Conservation (phyloP, 2,888 invertebrate species). For the Toxonevra muliebris region DNA sequence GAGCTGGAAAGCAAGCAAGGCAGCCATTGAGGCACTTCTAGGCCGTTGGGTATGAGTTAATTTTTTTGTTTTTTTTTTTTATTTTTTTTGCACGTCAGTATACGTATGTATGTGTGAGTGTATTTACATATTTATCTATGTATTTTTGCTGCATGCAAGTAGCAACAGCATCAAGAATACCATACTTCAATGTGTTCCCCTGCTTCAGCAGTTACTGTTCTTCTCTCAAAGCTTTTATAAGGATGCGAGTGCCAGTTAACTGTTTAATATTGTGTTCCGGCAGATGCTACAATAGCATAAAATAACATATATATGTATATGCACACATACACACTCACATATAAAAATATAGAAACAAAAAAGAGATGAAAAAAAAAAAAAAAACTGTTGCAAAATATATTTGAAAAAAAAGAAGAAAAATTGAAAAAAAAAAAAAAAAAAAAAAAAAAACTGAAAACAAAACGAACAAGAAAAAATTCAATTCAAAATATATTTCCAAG, state of each 20-base stretch:
- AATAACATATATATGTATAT: constrained; percentile 28
- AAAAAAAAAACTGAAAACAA: constrained; percentile 6
- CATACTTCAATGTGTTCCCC: background rate
- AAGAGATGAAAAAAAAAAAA: constrained; percentile 16
- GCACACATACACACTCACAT: constrained; percentile 20
- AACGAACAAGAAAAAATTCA: constrained; percentile 37
- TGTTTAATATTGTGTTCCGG: constrained; percentile 54
- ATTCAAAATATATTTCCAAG: constrained; percentile 34
- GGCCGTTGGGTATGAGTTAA: background rate
- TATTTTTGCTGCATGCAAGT: background rate
- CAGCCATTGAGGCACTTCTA: background rate
- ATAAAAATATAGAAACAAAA: constrained; percentile 27
- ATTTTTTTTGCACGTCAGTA: too few relatives aligned
- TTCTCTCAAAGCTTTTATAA: background rate
- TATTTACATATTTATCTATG: background rate
- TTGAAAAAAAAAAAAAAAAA: constrained; percentile 16
- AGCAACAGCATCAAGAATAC: background rate
- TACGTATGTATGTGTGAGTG: background rate
- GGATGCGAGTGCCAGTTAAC: constrained; percentile 45
- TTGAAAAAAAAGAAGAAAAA: constrained; percentile 33
- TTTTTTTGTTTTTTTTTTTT: too few relatives aligned
- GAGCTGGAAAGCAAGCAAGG: constrained; percentile 12
- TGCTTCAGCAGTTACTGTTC: background rate
- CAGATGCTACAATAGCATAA: constrained; percentile 47
- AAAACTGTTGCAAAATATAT: background rate